Evolutionary conservation across 2,797 vertebrate genomes (phyloP), one percentile per base, ranked within the genome.

Genomic region (Sternarchorhynchus goeldii): DNA sequence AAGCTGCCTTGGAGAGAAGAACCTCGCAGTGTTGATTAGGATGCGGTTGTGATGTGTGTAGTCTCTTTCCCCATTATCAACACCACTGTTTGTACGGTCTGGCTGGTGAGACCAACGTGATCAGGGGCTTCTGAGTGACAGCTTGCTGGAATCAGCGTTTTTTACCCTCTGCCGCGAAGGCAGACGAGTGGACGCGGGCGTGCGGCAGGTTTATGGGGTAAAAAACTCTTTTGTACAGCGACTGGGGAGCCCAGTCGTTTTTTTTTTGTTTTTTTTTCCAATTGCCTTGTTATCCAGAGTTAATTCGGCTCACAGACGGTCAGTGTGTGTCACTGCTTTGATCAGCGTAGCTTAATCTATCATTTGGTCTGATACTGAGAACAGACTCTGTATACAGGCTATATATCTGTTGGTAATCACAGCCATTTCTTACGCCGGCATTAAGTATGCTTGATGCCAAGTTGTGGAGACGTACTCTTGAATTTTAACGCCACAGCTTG

Each of bases 101-200:
- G 59, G 10, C 29, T 58, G 69, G 20, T 21, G 21, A 32, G 63
- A 59, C 36, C 63, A 74, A 50, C 66, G 59, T 67, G 45, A 67
- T 74, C 57, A 32, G 68, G 12, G 67, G 32, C 14, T 55, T 17
- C 16, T 73, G 59, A 75, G 72, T 25, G 21, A 45, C 60, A 81
- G 45, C 21, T 50, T 58, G 62, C 53, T 76, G 68, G 63, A 81
- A 67, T 76, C 76, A 79, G 77, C 39, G 18, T 53, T 73, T 76
- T 76, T 36, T 36, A 34, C 14, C n/a, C 66, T 76, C 73, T 16
- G 59, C 45, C 36, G 18, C 45, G 62, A 69, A 66, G 66, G 65
- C 12, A 20, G 39, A 0, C 39, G 16, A 50, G 20, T 31, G 65
- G 17, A 36, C 17, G 20, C 3, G 55, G 59, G 18, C 34, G 55